A percentile compares a stretch with the other conserved stretches of the same genome.
Evolutionary conservation across 2,888 invertebrate genomes (phyloP).

Genomic region (Microplitis deprimator): DNA sequence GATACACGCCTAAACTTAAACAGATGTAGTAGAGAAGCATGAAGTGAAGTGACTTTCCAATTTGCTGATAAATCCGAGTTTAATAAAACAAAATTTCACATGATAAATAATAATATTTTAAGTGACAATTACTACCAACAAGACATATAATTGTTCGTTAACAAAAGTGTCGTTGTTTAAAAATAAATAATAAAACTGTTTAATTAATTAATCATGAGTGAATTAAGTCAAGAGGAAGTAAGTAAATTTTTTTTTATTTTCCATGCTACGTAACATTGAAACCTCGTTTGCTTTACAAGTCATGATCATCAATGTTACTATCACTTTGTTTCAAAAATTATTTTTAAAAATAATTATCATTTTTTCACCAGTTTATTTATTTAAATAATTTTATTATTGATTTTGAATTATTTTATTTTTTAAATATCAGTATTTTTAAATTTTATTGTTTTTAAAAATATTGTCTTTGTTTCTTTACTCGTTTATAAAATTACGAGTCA

Average conservation of each 20-base stretch:
- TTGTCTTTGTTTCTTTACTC: conserved; percentile 30
- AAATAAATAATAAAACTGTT: conserved; percentile 41
- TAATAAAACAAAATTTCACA: conserved; percentile 47
- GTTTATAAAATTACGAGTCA: conserved; percentile 13
- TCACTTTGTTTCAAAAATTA: conserved; percentile 21
- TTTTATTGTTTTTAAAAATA: conserved; percentile 22
- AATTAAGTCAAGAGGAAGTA: conserved; percentile 92
- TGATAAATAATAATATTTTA: conserved; percentile 36
- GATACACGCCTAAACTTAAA: conserved; percentile 65
- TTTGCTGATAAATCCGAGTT: conserved; percentile 65
- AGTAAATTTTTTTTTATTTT: conserved; percentile 65
- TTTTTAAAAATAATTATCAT: conserved; percentile 1
- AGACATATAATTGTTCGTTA: no score
- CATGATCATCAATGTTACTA: conserved; percentile 35
- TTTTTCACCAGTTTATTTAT: conserved; percentile 7
- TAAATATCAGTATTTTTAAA: conserved; percentile 15
- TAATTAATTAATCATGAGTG: conserved; percentile 77
- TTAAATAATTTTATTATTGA: not conserved
- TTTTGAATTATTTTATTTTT: conserved; percentile 7
- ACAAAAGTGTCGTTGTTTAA: not conserved
- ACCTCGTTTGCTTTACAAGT: conserved; percentile 44
- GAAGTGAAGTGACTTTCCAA: conserved; percentile 61
- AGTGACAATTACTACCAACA: no score
- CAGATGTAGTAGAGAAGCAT: conserved; percentile 59
- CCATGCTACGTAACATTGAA: conserved; percentile 40